Base-by-base conservation (phyloP, 1,140 invertebrate species). In the Drosophila lacertosa region DNA sequence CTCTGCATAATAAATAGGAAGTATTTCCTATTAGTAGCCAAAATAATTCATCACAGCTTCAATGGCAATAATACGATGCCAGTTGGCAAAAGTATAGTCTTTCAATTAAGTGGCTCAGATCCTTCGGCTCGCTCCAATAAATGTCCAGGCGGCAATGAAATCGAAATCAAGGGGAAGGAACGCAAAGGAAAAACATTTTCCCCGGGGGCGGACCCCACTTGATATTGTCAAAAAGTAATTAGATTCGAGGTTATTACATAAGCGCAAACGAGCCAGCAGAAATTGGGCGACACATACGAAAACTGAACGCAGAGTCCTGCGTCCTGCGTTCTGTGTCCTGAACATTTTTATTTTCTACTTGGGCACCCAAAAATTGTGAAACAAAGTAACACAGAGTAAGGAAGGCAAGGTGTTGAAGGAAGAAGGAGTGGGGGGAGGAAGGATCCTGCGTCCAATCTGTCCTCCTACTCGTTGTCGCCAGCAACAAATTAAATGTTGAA, bases 401-500 rank as follows among this genome's bases (percentile, higher is more conserved):
- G n/a, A n/a, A 40, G 24, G 24, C 24, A 40, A 9, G 13, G 16
- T 15, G 11, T 2, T 16, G 20, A 45, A 4, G 18, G 10, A 4
- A 7, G n/a, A 6, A 15, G n/a, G 15, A 18, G 10, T 16, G 37
- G 18, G 35, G 67, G n/a, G 20, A 20, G 26, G 33, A 33, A 40
- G 40, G 76, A 62, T 63, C 42, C 5, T 22, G n/a, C 60, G 68
- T 77, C 44, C 58, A 60, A 65, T 44, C 37, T 33, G 39, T 45
- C 15, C 54, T 45, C n/a, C 20, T 48, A 33, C 45, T 60, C 51
- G 60, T 37, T 15, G 82, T 88, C 71, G 83, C 77, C 74, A 71
- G 77, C 82, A 88, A 88, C 82, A 88, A 88, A 88, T 88, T 88
- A 88, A 88, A 88, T 88, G 82, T 70, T 82, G 82, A 88, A 88